A percentile compares a stretch with the other conserved stretches of the same genome.
Conservation (phyloP, 2,113 vertebrate genomes). For the Microcebus ravelobensis region DNA sequence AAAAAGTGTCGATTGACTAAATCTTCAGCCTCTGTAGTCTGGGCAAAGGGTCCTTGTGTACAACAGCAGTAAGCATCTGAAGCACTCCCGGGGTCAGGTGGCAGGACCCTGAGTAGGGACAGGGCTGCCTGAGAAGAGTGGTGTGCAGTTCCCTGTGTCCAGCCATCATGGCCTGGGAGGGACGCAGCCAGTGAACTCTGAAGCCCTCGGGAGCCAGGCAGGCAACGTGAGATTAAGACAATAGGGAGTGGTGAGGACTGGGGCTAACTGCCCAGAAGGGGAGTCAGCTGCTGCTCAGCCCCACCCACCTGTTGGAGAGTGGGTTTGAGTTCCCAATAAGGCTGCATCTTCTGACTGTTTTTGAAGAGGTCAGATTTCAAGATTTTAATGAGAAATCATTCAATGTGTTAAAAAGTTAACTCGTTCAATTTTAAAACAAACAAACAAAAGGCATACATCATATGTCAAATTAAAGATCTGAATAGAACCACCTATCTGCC, state of each 20-base stretch:
- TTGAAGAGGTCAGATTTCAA: neutral
- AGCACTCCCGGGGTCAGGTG: fast-evolving
- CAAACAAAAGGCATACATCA: neutral
- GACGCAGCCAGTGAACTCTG: neutral
- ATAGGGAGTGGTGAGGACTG: neutral
- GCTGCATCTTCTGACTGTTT: neutral
- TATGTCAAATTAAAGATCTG: neutral
- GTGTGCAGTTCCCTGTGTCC: neutral
- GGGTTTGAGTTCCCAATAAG: neutral
- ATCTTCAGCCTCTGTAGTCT: neutral
- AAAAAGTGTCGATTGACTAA: neutral
- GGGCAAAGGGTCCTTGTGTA: fast-evolving
- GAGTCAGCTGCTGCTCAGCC: neutral
- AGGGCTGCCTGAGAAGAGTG: fast-evolving
- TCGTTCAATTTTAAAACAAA: neutral
- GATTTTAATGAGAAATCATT: neutral
- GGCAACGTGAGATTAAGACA: no score
- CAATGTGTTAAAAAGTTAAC: neutral
- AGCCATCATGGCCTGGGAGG: neutral
- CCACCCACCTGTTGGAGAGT: neutral
- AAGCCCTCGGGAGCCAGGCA: neutral
- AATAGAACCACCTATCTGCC: neutral
- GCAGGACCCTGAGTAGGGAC: neutral
- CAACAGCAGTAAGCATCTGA: no score
- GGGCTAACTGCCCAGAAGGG: neutral